Conservation (phyloP, 1,140 invertebrate species). For the Rhysida immarginata region DNA sequence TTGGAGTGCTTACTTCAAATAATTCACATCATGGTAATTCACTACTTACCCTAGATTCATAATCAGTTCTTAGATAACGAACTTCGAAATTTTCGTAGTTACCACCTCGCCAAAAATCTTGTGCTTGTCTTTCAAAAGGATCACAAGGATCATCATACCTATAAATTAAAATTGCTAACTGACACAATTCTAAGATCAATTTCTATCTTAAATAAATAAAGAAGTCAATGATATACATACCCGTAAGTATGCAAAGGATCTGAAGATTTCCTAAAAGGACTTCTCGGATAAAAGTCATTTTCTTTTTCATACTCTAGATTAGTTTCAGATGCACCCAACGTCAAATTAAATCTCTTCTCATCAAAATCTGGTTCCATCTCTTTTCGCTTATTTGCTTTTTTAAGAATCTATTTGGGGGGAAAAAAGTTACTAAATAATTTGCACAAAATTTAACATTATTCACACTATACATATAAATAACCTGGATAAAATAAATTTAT, state of each 20-base stretch:
- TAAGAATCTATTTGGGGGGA: constrained; percentile 49
- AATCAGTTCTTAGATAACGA: constrained; percentile 21
- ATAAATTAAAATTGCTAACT: not conserved
- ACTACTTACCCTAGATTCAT: constrained; percentile 7
- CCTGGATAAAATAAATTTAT: constrained; percentile 5
- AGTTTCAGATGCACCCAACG: constrained; percentile 43
- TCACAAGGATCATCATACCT: constrained; percentile 12
- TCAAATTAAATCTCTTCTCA: constrained; percentile 86
- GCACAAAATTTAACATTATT: not conserved
- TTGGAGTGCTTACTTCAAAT: no score
- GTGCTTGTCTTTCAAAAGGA: constrained; percentile 17
- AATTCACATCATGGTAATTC: no score
- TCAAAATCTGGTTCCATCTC: constrained; percentile 93
- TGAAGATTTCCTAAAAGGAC: constrained; percentile 13
- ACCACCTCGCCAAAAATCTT: constrained; percentile 21
- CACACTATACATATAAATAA: constrained; percentile 1
- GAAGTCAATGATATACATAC: constrained; percentile 7
- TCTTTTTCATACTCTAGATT: constrained; percentile 68
- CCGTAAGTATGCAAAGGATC: constrained; percentile 24
- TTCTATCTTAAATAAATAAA: not conserved
- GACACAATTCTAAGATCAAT: not conserved
- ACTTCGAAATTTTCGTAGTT: constrained; percentile 36
- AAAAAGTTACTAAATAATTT: not conserved
- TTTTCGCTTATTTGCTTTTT: constrained; percentile 79
- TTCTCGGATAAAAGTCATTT: constrained; percentile 50